Evolutionary conservation across 2,888 invertebrate genomes (phyloP), one percentile per base, ranked within the genome.

Genomic region (Uloborus plumipes): DNA sequence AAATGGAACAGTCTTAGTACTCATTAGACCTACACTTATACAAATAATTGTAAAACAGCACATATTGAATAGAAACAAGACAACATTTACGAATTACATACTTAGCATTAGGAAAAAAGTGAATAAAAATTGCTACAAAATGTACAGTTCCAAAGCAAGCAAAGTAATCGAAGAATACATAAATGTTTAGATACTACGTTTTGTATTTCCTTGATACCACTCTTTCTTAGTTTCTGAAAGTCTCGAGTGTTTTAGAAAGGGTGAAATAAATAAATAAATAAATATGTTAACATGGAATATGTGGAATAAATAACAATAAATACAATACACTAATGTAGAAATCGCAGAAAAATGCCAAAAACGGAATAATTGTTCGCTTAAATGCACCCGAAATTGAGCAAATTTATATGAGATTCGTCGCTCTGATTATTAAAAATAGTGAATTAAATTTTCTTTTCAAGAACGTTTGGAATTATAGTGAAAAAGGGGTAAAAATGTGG

Each of bases 41-140:
- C 83, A 83, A 74, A 83, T 75, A 77, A 83, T 59, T 77, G 53
- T 66, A 62, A 83, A 83, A 83, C 77, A 69, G 61, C 83, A 83
- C 83, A 83, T 51, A 76, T 77, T 59, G 50, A 73, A 58, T 69
- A 22, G 55, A 83, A 83, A 83, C 83, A 76, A 83, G 77, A 83
- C 83, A 83, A 83, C 83, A 83, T 69, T 75, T 64, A 83, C 77
- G 73, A 83, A 83, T 70, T 50, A 83, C 82, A 74, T 82, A 80
- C 80, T 80, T 69, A 82, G 70, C 75, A 75, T 62, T 59, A 51
- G 76, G 77, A 65, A 77, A 75, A 83, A 77, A 62, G 73, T 76
- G 77, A 83, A 76, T 73, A 49, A 83, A 83, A 73, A 64, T 66
- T 55, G 80, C 80, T 81, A 81, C 80, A 58, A 81, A 75, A 69